A percentile compares a stretch with the other conserved stretches of the same genome.
These are phyloP conservation scores for Porites australiensis DNA, from an alignment of 64 coral and sea anemone species.

Conservation along the genomic window DNA sequence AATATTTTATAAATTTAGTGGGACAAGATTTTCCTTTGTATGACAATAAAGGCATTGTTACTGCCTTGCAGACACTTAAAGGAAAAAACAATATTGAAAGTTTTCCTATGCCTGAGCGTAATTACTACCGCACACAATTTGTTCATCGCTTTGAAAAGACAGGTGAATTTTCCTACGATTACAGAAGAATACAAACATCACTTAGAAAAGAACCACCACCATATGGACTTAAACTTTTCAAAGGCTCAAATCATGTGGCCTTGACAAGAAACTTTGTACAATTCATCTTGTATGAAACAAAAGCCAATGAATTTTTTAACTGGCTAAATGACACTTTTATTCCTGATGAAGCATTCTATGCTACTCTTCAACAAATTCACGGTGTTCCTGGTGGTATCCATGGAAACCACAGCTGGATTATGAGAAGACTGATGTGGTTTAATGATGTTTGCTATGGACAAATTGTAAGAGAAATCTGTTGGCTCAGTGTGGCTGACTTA, in stretches of 20 bases:
- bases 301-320: constrained; percentile 7
- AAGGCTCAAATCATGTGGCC: neutral
- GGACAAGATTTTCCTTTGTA: constrained; percentile 37
- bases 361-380: neutral
- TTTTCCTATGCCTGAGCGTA: neutral
- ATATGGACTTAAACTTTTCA: neutral
- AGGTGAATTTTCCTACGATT: no score
- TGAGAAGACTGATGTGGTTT: neutral
- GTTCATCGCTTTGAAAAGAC: neutral
- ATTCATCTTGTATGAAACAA: neutral
- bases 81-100: constrained; percentile 11
- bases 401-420: neutral
- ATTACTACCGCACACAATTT: neutral
- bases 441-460: neutral
- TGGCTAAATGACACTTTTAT: neutral
- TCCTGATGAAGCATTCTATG: constrained; percentile 21
- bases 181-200: no score
- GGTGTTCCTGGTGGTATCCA: neutral
- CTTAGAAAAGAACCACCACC: neutral
- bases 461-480: neutral
- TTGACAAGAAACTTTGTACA: constrained; percentile 7
- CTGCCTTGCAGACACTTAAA: neutral
- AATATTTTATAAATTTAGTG: constrained; percentile 1
- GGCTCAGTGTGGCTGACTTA: constrained; percentile 6
- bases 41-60: neutral